A percentile compares a stretch with the other conserved stretches of the same genome.
phyloP scores from a whole-genome alignment of 2,888 invertebrate species.

The Notodonta dromedarius region DNA sequence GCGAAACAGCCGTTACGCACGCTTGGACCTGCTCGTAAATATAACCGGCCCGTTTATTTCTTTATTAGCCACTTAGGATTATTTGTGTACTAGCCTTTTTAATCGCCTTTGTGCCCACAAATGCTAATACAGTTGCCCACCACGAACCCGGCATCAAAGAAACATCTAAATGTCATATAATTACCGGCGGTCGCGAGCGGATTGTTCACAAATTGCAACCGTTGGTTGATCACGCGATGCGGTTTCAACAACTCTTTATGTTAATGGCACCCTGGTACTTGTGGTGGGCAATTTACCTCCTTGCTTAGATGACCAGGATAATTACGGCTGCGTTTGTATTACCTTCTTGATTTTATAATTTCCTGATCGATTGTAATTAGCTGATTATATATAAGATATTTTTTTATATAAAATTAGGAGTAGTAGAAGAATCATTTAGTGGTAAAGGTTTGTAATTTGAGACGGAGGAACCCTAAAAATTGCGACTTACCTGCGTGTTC shows the following conservation, averaged over 20 bases:
- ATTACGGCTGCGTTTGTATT: background rate
- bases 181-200: conserved; percentile 30
- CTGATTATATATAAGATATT: no score
- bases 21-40: background rate
- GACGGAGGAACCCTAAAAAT: background rate
- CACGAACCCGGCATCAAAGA: conserved; percentile 13
- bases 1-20: background rate
- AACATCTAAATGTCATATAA: conserved; percentile 41
- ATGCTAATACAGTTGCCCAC: conserved; percentile 5
- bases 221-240: conserved; percentile 43
- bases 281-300: conserved; percentile 23
- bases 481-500: background rate
- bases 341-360: background rate
- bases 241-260: conserved; percentile 31
- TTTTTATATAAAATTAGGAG: no score
- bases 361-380: no score
- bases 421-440: no score
- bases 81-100: background rate
- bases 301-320: conserved; percentile 19
- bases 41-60: background rate
- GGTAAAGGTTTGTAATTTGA: background rate
- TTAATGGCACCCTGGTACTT: conserved; percentile 35
- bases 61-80: conserved; percentile 3
- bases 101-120: conserved; percentile 4
- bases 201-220: conserved; percentile 42